Evolutionary conservation across 2,888 invertebrate genomes (phyloP).

Genomic region (Caenorhabditis angaria): DNA sequence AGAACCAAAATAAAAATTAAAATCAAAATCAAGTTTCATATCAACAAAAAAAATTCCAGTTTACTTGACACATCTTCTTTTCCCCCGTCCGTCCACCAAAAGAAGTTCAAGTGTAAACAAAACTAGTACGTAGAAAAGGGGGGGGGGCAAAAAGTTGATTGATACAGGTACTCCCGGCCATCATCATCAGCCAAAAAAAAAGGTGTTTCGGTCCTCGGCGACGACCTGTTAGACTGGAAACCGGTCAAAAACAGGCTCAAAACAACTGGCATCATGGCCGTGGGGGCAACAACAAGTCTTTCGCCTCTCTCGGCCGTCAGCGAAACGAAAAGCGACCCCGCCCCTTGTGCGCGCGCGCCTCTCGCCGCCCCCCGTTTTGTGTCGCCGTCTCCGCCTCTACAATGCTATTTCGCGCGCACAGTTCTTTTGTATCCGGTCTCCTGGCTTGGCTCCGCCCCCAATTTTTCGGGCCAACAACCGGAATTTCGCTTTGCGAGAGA

Average conservation of each 20-base stretch:
- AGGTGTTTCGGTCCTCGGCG: conserved; percentile 1
- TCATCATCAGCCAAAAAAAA: background rate
- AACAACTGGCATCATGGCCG: background rate
- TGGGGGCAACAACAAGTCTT: background rate
- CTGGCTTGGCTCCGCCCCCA: background rate
- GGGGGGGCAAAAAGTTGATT: background rate
- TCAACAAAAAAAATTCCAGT: background rate
- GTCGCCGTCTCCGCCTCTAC: background rate
- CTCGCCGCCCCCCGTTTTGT: background rate
- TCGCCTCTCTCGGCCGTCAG: background rate
- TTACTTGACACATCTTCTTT: too few species aligned
- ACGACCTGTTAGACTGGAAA: background rate
- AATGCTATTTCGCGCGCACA: background rate
- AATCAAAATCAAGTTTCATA: background rate
- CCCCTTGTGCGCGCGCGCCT: background rate
- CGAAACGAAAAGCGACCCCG: too few species aligned
- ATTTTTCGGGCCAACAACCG: background rate
- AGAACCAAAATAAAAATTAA: too few species aligned
- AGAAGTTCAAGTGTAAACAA: conserved; percentile 2
- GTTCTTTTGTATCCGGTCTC: background rate
- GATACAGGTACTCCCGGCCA: background rate
- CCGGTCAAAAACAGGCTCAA: conserved; percentile 2
- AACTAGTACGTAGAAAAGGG: background rate
- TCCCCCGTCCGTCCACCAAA: background rate
- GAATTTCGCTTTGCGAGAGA: background rate